A percentile compares a stretch with the other conserved stretches of the same genome.
Evolutionary conservation across 1,140 invertebrate genomes (phyloP).

Genomic region (Conopomorpha cramerella): DNA sequence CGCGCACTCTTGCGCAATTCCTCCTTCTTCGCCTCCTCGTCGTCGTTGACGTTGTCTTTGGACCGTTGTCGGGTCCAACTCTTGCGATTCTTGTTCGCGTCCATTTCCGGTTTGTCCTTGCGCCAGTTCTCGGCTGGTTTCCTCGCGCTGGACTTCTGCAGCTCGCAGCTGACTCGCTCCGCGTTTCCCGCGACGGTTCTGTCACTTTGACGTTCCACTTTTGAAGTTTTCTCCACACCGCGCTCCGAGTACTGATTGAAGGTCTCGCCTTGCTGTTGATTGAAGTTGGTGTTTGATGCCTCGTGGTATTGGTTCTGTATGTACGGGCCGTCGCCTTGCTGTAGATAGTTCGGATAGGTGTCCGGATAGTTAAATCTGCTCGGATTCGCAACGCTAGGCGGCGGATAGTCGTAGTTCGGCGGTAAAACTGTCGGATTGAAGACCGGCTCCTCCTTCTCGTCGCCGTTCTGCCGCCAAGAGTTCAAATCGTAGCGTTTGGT

Average conservation of each 20-base stretch:
- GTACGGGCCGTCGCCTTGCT: conserved; percentile 42
- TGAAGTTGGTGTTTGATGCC: conserved; percentile 14
- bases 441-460: conserved; percentile 24
- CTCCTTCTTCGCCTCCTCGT: conserved; percentile 19
- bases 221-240: neutral
- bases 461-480: conserved; percentile 34
- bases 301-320: conserved; percentile 28
- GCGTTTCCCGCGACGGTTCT: too few species aligned
- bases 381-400: conserved; percentile 16
- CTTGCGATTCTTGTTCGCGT: conserved; percentile 27
- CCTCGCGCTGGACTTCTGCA: conserved; percentile 23
- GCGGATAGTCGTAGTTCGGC: conserved; percentile 28
- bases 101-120: conserved; percentile 25
- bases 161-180: conserved; percentile 32
- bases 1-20: too few species aligned
- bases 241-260: neutral
- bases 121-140: conserved; percentile 38
- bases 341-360: conserved; percentile 31
- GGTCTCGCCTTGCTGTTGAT: conserved; percentile 4
- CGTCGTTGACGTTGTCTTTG: conserved; percentile 32
- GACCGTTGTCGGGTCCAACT: conserved; percentile 29
- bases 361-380: conserved; percentile 10
- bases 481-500: conserved; percentile 43
- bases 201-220: conserved; percentile 11
- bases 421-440: conserved; percentile 32